Evolutionary conservation across 2,888 invertebrate genomes (phyloP), one percentile per base, ranked within the genome.

Genomic region (Athalia cordata): DNA sequence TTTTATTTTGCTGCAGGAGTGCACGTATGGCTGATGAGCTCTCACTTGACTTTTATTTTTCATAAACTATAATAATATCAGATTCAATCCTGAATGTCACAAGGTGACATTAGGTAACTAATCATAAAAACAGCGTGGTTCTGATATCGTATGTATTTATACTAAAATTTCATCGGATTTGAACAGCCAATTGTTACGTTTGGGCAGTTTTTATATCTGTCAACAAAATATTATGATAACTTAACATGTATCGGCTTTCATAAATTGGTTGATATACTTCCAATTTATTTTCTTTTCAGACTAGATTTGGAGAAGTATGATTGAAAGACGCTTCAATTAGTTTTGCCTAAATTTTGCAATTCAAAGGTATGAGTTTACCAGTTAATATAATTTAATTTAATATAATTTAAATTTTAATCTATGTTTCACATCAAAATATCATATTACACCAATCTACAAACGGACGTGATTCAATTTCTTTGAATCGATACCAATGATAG

Each of bases 391-490:
- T 68, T 52, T 67, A 4, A 68, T 68, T 43, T 6, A 11, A 43
- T 65, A 59, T 66, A 15, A 79, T 59, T 55, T 45, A 78, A 59
- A 62, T 78, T 15, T 49, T 74, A 43, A 61, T 66, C 45, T 50
- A 76, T 76, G 70, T 50, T 67, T 77, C 75, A 78, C 75, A 76
- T 79, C 52, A 78, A 78, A 66, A 72, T 72, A 72, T n/a, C 45
- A 67, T 50, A 52, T 57, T 13, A 59, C 66, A 75, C 80, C 59
- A 83, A 85, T 85, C 81, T 86, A 87, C 85, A 86, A 85, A 85
- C 81, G 81, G 82, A 84, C 83, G 82, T 79, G 82, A 85, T 83
- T 80, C 81, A 72, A 78, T 80, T 81, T 79, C 81, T 82, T 81
- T 81, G 65, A 79, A 50, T 50, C 29, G 47, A 61, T 50, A 50